phyloP scores from a whole-genome alignment of 2,888 invertebrate species.

The Melinaea marsaeus region DNA sequence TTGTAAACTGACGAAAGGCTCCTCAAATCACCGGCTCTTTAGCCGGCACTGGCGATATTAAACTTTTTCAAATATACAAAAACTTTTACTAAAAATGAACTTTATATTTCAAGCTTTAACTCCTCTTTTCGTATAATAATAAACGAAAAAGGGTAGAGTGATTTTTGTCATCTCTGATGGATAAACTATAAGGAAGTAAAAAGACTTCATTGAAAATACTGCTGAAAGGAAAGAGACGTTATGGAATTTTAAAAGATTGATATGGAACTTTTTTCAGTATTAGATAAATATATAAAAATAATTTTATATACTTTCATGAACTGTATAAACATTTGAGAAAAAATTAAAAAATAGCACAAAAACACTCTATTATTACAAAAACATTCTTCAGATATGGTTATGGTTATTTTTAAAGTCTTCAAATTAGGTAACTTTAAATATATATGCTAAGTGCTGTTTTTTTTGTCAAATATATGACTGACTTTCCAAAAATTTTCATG shows the following conservation, averaged over 20 bases:
- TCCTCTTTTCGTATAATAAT: conserved; percentile 32
- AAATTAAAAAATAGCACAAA: no score
- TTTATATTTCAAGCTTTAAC: conserved; percentile 32
- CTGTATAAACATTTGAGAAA: no score
- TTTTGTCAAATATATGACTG: no score
- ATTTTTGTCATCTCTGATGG: conserved; percentile 62
- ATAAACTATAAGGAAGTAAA: conserved; percentile 51
- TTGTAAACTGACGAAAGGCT: conserved; percentile 65
- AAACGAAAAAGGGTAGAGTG: conserved; percentile 40
- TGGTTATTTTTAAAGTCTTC: no score
- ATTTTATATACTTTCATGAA: no score
- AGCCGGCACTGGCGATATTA: conserved; percentile 58
- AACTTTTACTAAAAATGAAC: conserved; percentile 35
- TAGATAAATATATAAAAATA: background rate
- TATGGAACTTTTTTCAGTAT: background rate
- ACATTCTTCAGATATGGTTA: no score
- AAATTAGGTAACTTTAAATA: no score
- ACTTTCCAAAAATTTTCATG: no score
- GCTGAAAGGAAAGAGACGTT: conserved; percentile 45
- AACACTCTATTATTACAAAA: no score
- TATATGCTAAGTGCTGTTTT: no score
- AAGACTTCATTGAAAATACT: conserved; percentile 59
- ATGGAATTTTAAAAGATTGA: conserved; percentile 3
- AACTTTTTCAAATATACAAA: conserved; percentile 49
- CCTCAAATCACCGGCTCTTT: conserved; percentile 65